These are phyloP conservation scores for Enteromius argenteus DNA, from an alignment of 2,797 vertebrate genomes.

Conservation along the genomic window DNA sequence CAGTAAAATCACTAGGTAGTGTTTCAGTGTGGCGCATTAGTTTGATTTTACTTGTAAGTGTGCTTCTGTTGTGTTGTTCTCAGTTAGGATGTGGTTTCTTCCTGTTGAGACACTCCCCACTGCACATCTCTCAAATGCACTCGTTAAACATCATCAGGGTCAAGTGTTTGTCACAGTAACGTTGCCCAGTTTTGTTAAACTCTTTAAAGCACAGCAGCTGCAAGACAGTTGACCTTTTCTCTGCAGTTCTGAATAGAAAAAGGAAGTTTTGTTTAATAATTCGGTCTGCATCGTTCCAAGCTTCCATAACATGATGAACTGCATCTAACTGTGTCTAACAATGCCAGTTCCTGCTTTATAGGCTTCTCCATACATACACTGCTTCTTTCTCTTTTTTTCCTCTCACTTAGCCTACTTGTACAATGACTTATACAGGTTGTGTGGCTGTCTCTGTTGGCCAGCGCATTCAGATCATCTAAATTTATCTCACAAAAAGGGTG, in stretches of 20 bases:
- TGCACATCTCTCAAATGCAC: neutral
- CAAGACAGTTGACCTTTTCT: neutral
- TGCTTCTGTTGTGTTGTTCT: conserved; percentile 2
- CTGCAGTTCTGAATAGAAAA: conserved; percentile 3
- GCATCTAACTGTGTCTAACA: neutral
- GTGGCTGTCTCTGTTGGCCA: conserved; percentile 54
- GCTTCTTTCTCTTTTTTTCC: neutral
- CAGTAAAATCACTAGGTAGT: neutral
- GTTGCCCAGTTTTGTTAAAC: neutral
- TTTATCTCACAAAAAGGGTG: conserved; percentile 59
- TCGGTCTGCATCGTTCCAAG: neutral
- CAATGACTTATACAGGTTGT: conserved; percentile 57
- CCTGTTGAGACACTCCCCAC: conserved; percentile 46
- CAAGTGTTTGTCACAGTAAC: neutral
- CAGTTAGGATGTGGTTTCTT: conserved; percentile 38
- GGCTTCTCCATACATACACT: neutral
- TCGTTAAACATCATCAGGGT: neutral
- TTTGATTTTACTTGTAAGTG: neutral
- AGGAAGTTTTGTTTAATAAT: neutral
- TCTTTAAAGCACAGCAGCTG: neutral
- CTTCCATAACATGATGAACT: neutral
- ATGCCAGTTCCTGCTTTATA: neutral
- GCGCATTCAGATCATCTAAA: conserved; percentile 60
- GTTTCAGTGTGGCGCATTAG: neutral
- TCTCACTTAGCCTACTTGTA: conserved; percentile 58